Percentiles rank a stretch among this genome's conserved stretches.
Conservation (phyloP, 2,888 invertebrate genomes). For the Dolichopus griseipennis region DNA sequence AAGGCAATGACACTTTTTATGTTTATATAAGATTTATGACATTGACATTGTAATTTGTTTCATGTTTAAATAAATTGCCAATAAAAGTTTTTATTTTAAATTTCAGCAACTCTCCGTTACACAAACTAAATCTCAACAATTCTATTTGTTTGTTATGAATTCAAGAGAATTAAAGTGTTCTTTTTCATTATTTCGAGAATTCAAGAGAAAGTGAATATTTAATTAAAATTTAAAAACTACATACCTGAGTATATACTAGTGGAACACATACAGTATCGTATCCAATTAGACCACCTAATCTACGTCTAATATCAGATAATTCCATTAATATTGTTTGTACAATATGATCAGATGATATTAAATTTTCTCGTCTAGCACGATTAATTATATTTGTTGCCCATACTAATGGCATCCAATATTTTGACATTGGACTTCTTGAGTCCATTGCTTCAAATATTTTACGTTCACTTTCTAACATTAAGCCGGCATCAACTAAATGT, state of each 20-base stretch:
- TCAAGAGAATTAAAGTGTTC: too few relatives aligned
- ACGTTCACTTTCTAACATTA: constrained; percentile 85
- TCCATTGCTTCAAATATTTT: constrained; percentile 87
- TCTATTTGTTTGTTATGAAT: too few relatives aligned
- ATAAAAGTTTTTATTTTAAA: too few relatives aligned
- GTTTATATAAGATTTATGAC: not conserved
- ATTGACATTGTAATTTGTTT: not conserved
- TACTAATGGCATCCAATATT: constrained; percentile 88
- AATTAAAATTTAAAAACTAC: too few relatives aligned
- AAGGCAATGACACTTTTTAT: too few relatives aligned
- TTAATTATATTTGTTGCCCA: constrained; percentile 91
- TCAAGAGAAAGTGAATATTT: too few relatives aligned
- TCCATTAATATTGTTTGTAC: constrained; percentile 84
- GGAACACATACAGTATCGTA: constrained; percentile 90
- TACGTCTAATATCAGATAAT: constrained; percentile 76
- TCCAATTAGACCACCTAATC: constrained; percentile 76
- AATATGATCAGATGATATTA: constrained; percentile 83
- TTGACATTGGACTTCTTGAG: constrained; percentile 80
- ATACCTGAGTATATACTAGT: constrained; percentile 82
- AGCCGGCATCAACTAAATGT: constrained; percentile 82
- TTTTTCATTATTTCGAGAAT: too few relatives aligned
- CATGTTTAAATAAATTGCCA: not conserved
- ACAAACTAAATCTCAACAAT: too few relatives aligned
- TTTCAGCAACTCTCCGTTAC: too few relatives aligned
- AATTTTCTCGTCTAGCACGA: constrained; percentile 72